These are phyloP conservation scores for Agrotis clavis DNA, from an alignment of 2,888 invertebrate species.

Conservation along the genomic window DNA sequence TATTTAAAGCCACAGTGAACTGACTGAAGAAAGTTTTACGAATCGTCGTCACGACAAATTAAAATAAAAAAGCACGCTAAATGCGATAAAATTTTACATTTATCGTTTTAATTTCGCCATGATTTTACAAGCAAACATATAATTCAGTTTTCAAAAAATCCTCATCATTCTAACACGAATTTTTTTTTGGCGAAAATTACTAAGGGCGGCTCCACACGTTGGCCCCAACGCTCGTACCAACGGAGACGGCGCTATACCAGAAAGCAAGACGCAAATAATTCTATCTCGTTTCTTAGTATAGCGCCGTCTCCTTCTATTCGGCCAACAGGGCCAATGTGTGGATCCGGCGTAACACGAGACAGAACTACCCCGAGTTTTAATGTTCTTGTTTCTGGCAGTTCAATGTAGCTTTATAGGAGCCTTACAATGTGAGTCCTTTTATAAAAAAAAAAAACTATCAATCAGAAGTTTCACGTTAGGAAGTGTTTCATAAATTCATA, in stretches of 20 bases:
- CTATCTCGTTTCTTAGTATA: too few species aligned
- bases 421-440: neutral
- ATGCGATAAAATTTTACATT: conserved; percentile 13
- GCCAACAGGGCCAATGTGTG: too few species aligned
- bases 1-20: conserved; percentile 14
- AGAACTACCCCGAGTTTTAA: neutral
- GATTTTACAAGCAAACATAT: conserved; percentile 8
- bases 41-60: neutral
- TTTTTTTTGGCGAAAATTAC: neutral
- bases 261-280: too few species aligned
- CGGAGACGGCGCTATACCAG: too few species aligned
- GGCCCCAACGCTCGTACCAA: too few species aligned
- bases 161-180: too few species aligned
- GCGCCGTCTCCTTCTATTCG: too few species aligned
- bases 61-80: conserved; percentile 18
- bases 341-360: too few species aligned
- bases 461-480: neutral
- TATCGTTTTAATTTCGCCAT: neutral
- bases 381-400: neutral
- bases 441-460: too few species aligned
- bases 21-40: conserved; percentile 13
- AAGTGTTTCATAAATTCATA: neutral
- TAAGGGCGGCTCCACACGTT: too few species aligned
- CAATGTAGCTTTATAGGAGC: neutral
- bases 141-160: neutral